Evolutionary conservation across 2,113 vertebrate genomes (phyloP).

Genomic region (Tringa solitaria): DNA sequence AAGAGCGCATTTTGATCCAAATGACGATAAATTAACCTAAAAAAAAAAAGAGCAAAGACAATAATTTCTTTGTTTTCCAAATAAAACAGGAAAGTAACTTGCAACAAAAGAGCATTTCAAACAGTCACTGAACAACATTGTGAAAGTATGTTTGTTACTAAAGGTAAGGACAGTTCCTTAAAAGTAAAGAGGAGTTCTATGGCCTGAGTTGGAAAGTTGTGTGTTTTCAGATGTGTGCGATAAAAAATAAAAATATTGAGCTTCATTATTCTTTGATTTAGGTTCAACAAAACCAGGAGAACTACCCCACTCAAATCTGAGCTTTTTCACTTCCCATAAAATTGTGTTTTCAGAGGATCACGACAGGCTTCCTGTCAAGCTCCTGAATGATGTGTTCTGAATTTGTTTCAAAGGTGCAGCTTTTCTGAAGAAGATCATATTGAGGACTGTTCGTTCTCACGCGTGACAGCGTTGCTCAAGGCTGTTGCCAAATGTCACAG

Average conservation of each 20-base stretch:
- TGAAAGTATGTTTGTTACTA: neutral
- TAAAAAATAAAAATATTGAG: neutral
- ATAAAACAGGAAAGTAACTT: neutral
- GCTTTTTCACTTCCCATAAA: neutral
- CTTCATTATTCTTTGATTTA: neutral
- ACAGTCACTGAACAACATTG: neutral
- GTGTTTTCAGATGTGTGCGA: neutral
- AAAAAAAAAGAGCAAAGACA: neutral
- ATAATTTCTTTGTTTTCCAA: conserved; percentile 5
- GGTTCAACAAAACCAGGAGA: neutral
- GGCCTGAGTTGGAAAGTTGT: neutral
- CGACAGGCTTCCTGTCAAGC: neutral
- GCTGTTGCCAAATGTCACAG: conserved; percentile 39
- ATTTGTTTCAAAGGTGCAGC: neutral
- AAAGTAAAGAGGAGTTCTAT: neutral
- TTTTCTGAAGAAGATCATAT: neutral
- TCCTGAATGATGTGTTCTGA: neutral
- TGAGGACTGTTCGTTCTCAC: neutral
- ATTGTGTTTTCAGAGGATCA: neutral
- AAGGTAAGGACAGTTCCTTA: neutral
- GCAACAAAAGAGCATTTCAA: conserved; percentile 7
- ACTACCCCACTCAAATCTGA: neutral
- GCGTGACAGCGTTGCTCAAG: conserved; percentile 6
- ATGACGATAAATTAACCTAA: neutral
- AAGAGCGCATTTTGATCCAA: conserved; percentile 4